Percentiles rank a stretch among this genome's conserved stretches.
Evolutionary conservation across 2,797 vertebrate species (phyloP).

Genomic region (Lacerta bilineata): DNA sequence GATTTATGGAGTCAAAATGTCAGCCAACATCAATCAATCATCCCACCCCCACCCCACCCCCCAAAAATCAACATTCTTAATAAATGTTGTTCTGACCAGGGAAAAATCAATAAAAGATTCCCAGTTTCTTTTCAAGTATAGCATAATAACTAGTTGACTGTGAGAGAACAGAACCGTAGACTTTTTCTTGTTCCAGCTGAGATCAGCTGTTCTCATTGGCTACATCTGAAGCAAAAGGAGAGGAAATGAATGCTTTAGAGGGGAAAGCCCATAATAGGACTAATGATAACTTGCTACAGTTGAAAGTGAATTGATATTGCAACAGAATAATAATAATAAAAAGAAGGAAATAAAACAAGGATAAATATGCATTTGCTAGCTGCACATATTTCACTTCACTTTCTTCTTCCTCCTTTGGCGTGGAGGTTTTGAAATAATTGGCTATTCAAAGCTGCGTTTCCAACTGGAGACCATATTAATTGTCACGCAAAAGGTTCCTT

Average conservation of each 20-base stretch:
- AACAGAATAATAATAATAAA: conserved; percentile 10
- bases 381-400: conserved; percentile 35
- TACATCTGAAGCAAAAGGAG: accelerated
- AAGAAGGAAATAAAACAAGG: background rate
- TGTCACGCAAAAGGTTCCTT: conserved; percentile 36
- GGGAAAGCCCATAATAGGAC: background rate
- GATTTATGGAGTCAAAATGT: background rate
- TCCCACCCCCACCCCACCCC: background rate
- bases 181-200: background rate
- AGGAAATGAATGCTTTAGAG: background rate
- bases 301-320: conserved; percentile 45
- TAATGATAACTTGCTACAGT: conserved; percentile 22
- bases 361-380: conserved; percentile 18
- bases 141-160: background rate
- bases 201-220: background rate
- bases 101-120: background rate
- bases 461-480: conserved; percentile 44
- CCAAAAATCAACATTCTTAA: background rate
- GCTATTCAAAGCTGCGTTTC: conserved; percentile 44
- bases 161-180: background rate
- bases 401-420: conserved; percentile 38
- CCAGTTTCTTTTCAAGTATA: background rate
- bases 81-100: background rate
- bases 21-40: conserved; percentile 23
- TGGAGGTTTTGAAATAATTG: conserved; percentile 39